Percentiles rank a stretch among this genome's conserved stretches.
Conservation (phyloP, 2,113 vertebrate genomes). For the Tonatia bakeri region DNA sequence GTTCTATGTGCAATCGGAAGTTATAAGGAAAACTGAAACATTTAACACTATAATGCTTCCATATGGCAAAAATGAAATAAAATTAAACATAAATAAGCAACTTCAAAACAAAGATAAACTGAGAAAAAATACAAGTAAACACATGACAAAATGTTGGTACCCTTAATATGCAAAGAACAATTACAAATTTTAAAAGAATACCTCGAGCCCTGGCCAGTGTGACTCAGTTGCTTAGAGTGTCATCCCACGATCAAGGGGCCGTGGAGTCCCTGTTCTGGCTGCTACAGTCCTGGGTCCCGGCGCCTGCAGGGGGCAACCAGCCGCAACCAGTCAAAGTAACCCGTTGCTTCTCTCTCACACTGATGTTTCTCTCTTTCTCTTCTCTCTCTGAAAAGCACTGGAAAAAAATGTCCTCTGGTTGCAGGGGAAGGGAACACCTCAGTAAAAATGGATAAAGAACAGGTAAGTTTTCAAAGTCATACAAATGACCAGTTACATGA, state of each 20-base stretch:
- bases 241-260: too few species aligned
- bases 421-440: too few species aligned
- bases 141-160: not conserved
- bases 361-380: too few species aligned
- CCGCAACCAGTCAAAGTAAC: too few species aligned
- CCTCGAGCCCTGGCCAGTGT: not conserved
- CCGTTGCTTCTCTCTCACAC: too few species aligned
- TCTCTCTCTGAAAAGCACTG: too few species aligned
- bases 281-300: too few species aligned
- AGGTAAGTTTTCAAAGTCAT: not conserved
- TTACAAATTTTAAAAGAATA: not conserved
- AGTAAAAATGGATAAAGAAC: not conserved
- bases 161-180: not conserved
- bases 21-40: not conserved
- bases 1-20: not conserved
- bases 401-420: too few species aligned
- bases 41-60: not conserved
- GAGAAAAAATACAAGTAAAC: not conserved
- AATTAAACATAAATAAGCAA: not conserved
- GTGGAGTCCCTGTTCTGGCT: too few species aligned
- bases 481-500: not conserved
- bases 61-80: not conserved
- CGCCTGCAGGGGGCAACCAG: too few species aligned
- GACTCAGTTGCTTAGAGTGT: too few species aligned
- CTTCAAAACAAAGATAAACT: not conserved